Conservation (phyloP, 2,888 invertebrate genomes). For the Elysia crispata region DNA sequence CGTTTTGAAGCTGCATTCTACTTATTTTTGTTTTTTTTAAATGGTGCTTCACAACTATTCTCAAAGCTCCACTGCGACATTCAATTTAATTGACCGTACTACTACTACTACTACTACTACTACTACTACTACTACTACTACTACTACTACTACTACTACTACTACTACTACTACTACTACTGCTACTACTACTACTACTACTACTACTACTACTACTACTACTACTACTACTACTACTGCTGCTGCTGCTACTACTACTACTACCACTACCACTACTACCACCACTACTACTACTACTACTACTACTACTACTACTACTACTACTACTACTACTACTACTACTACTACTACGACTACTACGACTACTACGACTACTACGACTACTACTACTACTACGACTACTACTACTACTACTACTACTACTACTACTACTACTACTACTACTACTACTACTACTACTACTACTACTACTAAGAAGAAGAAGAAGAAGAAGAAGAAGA, state of each 20-base stretch:
- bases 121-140: conserved; percentile 39
- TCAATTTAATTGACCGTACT: no score
- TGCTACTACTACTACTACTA: conserved; percentile 40
- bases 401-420: no score
- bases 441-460: conserved; percentile 28
- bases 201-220: conserved; percentile 38
- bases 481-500: no score
- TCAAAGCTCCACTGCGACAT: no score
- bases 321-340: conserved; percentile 41
- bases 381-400: no score
- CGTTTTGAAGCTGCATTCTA: no score
- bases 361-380: no score
- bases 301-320: conserved; percentile 43
- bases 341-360: no score
- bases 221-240: conserved; percentile 40
- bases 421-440: no score
- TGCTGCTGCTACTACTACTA: conserved; percentile 40
- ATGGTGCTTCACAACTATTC: no score
- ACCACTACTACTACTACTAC: conserved; percentile 42
- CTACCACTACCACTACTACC: conserved; percentile 40
- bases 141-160: conserved; percentile 32
- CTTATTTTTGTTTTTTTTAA: no score
- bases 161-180: conserved; percentile 36
- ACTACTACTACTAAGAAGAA: no score
- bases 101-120: conserved; percentile 37